Evolutionary conservation across 23 tunicate species (phyloP).

Genomic region (Halocynthia aurantium): DNA sequence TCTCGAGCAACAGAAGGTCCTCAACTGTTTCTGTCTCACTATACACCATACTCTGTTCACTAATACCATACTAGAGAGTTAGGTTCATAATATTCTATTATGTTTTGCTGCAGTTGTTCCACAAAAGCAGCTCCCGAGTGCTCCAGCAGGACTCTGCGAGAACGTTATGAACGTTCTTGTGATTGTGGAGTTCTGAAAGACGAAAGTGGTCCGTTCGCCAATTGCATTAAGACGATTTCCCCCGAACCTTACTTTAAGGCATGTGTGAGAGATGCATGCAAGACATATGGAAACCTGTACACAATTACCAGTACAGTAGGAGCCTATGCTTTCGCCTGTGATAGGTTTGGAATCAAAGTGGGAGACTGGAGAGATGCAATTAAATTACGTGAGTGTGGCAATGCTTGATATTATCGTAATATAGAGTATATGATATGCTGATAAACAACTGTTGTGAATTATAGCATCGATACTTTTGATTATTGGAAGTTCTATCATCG

Average conservation of each 20-base stretch:
- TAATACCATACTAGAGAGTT: no score
- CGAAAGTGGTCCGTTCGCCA: slow-evolving; percentile 37
- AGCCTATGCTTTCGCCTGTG: slow-evolving; percentile 20
- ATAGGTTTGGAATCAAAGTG: slow-evolving; percentile 2
- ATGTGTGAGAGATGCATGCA: slow-evolving; percentile 16
- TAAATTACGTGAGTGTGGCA: neutral
- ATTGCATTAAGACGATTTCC: slow-evolving; percentile 30
- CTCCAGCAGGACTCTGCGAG: neutral
- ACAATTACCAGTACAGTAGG: neutral
- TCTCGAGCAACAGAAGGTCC: no score
- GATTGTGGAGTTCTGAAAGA: slow-evolving; percentile 26
- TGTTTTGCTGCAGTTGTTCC: no score
- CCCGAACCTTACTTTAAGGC: slow-evolving; percentile 48
- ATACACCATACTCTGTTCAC: no score
- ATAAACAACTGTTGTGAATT: no score
- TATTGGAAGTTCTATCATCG: no score
- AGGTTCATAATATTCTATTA: no score
- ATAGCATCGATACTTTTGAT: no score
- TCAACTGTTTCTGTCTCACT: no score
- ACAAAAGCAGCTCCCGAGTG: no score
- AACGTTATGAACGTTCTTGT: slow-evolving; percentile 13
- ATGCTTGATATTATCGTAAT: neutral
- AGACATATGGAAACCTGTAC: neutral
- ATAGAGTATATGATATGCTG: no score
- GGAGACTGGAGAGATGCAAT: slow-evolving; percentile 3